Percentiles rank a stretch among this genome's conserved stretches.
phyloP scores from a whole-genome alignment of 2,888 invertebrate species.

The Acanthosoma haemorrhoidale region DNA sequence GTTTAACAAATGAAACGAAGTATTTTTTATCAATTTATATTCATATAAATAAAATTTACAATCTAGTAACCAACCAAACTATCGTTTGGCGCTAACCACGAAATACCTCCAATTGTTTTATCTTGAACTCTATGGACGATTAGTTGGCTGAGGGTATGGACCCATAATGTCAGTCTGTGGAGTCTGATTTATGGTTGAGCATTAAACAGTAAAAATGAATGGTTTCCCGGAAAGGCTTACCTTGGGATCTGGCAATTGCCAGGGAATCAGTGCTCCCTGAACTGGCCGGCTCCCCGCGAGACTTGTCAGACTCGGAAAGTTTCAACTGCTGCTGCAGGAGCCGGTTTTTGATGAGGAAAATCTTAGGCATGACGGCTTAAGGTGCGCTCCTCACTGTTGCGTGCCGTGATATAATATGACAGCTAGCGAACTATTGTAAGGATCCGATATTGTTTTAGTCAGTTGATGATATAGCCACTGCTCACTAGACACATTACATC shows the following conservation, averaged over 20 bases:
- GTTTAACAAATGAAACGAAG: too few relatives aligned
- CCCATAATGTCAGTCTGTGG: too few relatives aligned
- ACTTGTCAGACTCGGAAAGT: constrained; percentile 73
- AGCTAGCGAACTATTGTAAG: not conserved
- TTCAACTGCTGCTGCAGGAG: constrained; percentile 85
- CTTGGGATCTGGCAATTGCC: constrained; percentile 49
- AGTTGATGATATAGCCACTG: not conserved
- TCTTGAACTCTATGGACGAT: too few relatives aligned
- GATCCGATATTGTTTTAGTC: not conserved
- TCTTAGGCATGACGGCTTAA: constrained; percentile 72
- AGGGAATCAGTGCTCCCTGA: constrained; percentile 47
- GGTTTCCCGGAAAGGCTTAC: too few relatives aligned
- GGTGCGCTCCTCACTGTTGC: not conserved
- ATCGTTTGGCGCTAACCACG: too few relatives aligned
- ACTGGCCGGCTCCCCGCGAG: constrained; percentile 44
- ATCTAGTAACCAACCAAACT: too few relatives aligned
- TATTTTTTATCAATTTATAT: too few relatives aligned
- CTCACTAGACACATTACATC: constrained; percentile 4
- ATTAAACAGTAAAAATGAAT: too few relatives aligned
- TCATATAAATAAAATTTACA: too few relatives aligned
- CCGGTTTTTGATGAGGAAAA: constrained; percentile 84
- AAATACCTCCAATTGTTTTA: too few relatives aligned
- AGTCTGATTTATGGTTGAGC: too few relatives aligned
- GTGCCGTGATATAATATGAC: constrained; percentile 3
- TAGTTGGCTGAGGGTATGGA: too few relatives aligned